Percentiles rank a stretch among this genome's conserved stretches.
Evolutionary conservation across 2,797 vertebrate species (phyloP).

Genomic region (Nasua narica): DNA sequence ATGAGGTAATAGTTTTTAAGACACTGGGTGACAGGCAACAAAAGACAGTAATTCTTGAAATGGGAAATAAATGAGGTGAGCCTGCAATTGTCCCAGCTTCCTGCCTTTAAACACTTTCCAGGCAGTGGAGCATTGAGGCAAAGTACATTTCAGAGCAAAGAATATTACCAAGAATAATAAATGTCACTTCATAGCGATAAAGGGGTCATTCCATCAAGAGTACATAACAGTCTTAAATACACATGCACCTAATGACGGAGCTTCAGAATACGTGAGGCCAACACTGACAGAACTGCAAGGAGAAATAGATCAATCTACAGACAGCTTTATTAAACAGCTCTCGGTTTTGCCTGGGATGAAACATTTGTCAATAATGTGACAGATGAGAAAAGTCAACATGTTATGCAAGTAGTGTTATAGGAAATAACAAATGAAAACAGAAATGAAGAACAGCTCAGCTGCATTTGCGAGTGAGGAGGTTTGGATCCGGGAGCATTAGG

Average conservation of each 20-base stretch:
- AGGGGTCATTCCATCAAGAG: background rate
- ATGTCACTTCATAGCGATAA: background rate
- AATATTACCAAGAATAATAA: background rate
- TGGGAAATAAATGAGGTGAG: background rate
- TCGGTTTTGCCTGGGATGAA: background rate
- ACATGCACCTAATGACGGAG: background rate
- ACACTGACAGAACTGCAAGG: background rate
- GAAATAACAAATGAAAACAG: background rate
- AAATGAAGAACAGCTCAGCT: background rate
- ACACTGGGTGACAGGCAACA: background rate
- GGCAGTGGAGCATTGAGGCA: background rate
- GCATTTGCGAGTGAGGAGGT: background rate
- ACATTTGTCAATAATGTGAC: background rate
- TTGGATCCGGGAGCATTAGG: background rate
- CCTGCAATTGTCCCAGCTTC: background rate
- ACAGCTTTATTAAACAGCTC: background rate
- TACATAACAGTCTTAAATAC: background rate
- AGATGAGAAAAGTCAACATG: background rate
- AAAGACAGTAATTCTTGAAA: background rate
- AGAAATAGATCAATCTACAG: background rate
- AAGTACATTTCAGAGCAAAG: constrained; percentile 13
- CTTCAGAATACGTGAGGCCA: background rate
- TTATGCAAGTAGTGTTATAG: background rate
- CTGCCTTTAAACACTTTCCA: background rate
- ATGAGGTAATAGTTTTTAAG: background rate